phyloP scores from a whole-genome alignment of 2,888 invertebrate genomes.

The Eutolmus rufibarbis region DNA sequence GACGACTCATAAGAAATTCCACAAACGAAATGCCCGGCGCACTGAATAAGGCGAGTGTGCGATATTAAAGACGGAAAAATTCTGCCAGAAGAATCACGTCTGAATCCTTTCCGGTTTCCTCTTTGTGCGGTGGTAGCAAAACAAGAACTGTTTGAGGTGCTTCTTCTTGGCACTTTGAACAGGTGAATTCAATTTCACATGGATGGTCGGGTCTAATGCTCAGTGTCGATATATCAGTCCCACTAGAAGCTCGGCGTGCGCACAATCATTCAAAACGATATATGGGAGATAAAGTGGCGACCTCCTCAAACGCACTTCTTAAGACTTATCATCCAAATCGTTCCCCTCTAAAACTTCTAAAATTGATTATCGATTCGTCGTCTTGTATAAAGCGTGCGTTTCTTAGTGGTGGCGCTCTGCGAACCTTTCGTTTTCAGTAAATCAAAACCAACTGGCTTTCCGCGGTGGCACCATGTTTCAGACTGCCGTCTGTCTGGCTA shows the following conservation, averaged over 20 bases:
- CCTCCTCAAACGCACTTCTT: not conserved
- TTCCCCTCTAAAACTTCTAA: not conserved
- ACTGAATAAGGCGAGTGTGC: not conserved
- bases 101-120: slow-evolving; percentile 21
- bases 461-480: not conserved
- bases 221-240: not conserved
- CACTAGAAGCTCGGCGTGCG: not conserved
- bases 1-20: not conserved
- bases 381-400: not conserved
- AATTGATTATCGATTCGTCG: not conserved
- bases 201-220: not conserved
- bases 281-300: not conserved
- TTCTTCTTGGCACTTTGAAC: not conserved
- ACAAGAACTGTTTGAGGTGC: not conserved
- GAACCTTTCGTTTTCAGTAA: not conserved
- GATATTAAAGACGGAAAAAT: not conserved
- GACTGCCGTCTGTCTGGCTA: slow-evolving; percentile 29
- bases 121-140: not conserved
- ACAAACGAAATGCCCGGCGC: not conserved
- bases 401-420: not conserved
- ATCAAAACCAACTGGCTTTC: slow-evolving; percentile 4
- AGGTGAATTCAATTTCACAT: not conserved
- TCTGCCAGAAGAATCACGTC: slow-evolving; percentile 1
- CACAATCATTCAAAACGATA: not conserved
- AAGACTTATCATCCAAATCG: not conserved